Evolutionary conservation across 1,140 invertebrate species (phyloP).

Genomic region (Yoshiicerus persimilis): DNA sequence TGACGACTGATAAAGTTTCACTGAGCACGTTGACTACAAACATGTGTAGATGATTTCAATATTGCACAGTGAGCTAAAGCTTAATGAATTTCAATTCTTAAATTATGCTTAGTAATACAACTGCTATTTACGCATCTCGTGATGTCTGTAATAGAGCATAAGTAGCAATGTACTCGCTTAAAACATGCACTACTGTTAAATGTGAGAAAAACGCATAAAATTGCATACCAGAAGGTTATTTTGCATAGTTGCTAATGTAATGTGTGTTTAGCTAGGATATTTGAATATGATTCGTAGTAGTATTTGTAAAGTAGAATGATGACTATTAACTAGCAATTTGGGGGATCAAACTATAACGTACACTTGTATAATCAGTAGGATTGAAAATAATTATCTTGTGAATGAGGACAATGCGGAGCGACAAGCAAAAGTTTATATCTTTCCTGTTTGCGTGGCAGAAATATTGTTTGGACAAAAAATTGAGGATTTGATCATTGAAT

Average conservation of each 20-base stretch:
- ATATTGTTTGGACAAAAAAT: neutral
- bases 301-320: no score
- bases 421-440: neutral
- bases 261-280: no score
- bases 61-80: neutral
- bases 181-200: neutral
- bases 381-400: neutral
- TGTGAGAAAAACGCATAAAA: neutral
- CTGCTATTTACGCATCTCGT: neutral
- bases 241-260: no score
- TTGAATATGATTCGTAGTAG: no score
- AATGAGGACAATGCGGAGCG: no score
- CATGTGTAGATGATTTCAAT: neutral
- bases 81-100: neutral
- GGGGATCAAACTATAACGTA: no score
- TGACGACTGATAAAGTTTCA: conserved; percentile 5
- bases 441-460: neutral
- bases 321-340: no score
- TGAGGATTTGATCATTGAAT: neutral
- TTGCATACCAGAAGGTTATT: neutral
- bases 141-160: neutral
- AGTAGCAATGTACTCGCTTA: neutral
- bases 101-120: neutral
- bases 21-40: neutral
- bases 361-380: no score